A percentile compares a stretch with the other conserved stretches of the same genome.
Conservation (phyloP, 92 coral and sea anemone species). For the Zoanthus gigantus region DNA sequence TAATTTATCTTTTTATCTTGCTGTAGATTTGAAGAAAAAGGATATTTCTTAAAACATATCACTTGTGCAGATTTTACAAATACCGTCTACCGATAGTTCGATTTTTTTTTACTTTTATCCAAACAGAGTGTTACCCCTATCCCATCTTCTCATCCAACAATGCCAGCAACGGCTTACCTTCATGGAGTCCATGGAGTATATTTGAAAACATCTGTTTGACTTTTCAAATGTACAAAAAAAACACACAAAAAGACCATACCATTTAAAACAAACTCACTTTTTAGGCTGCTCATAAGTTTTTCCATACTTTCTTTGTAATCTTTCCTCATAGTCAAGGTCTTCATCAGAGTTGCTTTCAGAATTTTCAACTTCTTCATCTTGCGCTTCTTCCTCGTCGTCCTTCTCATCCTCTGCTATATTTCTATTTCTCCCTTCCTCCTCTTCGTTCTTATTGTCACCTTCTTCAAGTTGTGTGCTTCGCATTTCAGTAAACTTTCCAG, state of each 20-base stretch:
- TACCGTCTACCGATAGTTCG: too few relatives aligned
- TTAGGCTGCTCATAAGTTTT: conserved; percentile 63
- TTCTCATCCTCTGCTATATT: conserved; percentile 39
- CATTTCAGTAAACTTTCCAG: conserved; percentile 82
- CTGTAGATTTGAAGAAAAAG: too few relatives aligned
- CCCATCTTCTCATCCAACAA: too few relatives aligned
- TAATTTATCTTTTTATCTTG: too few relatives aligned
- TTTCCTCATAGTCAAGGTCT: conserved; percentile 61
- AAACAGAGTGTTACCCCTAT: too few relatives aligned
- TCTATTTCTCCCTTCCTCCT: conserved; percentile 31
- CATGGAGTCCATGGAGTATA: too few relatives aligned
- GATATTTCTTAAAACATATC: too few relatives aligned
- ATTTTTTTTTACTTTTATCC: too few relatives aligned
- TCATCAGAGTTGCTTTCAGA: conserved; percentile 70
- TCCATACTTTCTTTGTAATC: conserved; percentile 67
- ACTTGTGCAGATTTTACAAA: too few relatives aligned
- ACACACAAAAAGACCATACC: not conserved
- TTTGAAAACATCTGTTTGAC: too few relatives aligned
- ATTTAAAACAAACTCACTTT: conserved; percentile 42
- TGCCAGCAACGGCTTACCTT: too few relatives aligned
- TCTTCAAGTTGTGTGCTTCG: conserved; percentile 16
- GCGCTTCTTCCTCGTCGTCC: conserved; percentile 37
- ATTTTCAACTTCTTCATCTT: conserved; percentile 28
- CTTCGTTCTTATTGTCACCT: conserved; percentile 17
- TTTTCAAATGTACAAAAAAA: not conserved